Percentiles rank a stretch among this genome's conserved stretches.
These are phyloP conservation scores for Calliphora vomitoria DNA, from an alignment of 2,888 invertebrate genomes.

Conservation along the genomic window DNA sequence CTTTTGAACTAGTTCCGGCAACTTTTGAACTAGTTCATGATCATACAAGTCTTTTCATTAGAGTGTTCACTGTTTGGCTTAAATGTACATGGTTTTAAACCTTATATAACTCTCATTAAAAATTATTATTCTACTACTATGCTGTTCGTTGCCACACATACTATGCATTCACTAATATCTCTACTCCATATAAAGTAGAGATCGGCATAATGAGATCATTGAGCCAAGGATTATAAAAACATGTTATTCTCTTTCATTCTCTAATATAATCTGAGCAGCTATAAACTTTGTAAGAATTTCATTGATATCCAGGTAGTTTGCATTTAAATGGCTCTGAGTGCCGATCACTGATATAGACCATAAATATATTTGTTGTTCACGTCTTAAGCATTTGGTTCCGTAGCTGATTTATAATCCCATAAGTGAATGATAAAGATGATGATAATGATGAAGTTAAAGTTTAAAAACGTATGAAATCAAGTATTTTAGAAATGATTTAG, in stretches of 20 bases:
- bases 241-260: no score
- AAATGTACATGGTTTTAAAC: not conserved
- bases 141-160: not conserved
- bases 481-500: constrained; percentile 38
- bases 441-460: not conserved
- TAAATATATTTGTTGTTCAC: not conserved
- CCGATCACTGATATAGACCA: no score
- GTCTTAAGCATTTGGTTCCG: constrained; percentile 7
- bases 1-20: no score
- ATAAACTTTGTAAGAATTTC: no score
- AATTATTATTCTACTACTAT: not conserved
- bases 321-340: no score
- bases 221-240: no score
- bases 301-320: no score
- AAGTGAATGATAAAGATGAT: not conserved
- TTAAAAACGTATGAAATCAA: constrained; percentile 8
- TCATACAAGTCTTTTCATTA: not conserved
- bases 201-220: no score
- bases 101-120: not conserved
- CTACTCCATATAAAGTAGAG: not conserved
- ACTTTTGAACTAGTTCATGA: no score
- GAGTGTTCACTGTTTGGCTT: not conserved
- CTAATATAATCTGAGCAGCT: no score
- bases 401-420: constrained; percentile 15
- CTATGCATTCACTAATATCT: not conserved